Percentiles rank a stretch among this genome's conserved stretches.
Evolutionary conservation across 1,140 invertebrate genomes (phyloP).

Genomic region (Triops longicaudatus): DNA sequence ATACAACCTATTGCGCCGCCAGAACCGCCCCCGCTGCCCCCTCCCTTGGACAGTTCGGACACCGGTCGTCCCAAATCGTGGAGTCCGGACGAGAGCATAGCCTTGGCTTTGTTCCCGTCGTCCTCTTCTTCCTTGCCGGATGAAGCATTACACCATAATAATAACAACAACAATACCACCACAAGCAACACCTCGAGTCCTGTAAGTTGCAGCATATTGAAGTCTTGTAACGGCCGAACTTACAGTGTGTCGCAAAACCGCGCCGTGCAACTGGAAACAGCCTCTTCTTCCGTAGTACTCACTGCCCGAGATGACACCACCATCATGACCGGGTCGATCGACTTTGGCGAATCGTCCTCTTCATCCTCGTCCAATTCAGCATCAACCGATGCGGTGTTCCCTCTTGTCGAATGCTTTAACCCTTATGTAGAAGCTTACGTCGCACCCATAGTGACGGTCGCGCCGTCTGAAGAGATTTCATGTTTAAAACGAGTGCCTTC

Average conservation of each 20-base stretch:
- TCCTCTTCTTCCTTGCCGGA: constrained; percentile 17
- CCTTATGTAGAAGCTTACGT: not conserved
- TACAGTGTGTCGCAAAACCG: constrained; percentile 84
- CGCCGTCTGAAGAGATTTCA: constrained; percentile 5
- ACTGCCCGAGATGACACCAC: constrained; percentile 33
- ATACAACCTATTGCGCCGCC: constrained; percentile 31
- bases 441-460: not conserved
- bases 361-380: too few species aligned
- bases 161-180: not conserved
- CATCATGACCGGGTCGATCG: constrained; percentile 26
- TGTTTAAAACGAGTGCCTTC: constrained; percentile 30
- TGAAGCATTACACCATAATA: not conserved
- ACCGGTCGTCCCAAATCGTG: constrained; percentile 61
- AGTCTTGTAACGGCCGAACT: constrained; percentile 56
- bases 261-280: constrained; percentile 53
- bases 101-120: constrained; percentile 38
- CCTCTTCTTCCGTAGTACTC: constrained; percentile 32
- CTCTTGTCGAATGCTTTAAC: not conserved
- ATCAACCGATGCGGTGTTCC: not conserved
- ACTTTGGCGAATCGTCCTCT: constrained; percentile 41
- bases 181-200: constrained; percentile 48
- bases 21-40: constrained; percentile 33
- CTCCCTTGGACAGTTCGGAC: constrained; percentile 13
- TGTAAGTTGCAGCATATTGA: constrained; percentile 56
- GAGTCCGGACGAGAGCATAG: constrained; percentile 60